Evolutionary conservation across 1,140 invertebrate species (phyloP).

Genomic region (Zaprionus lachaisei): DNA sequence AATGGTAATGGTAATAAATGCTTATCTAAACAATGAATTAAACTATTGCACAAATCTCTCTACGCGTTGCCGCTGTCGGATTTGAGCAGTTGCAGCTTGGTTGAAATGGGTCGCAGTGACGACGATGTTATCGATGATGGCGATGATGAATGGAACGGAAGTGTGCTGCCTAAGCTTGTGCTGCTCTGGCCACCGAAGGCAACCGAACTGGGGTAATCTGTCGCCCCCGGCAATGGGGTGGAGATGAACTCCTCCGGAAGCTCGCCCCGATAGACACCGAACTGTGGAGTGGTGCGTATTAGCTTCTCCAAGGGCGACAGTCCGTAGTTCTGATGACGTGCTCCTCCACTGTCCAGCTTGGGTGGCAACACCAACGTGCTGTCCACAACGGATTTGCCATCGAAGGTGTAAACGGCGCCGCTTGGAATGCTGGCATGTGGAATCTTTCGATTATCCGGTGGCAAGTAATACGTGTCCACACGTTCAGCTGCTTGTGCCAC

Average conservation of each 20-base stretch:
- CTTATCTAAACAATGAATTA: constrained; percentile 63
- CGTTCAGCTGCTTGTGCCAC: constrained; percentile 89
- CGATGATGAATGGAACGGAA: constrained; percentile 41
- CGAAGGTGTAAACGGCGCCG: constrained; percentile 88
- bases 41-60: constrained; percentile 60
- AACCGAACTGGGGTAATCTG: constrained; percentile 51
- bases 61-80: constrained; percentile 40
- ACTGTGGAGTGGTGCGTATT: constrained; percentile 88
- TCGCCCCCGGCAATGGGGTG: constrained; percentile 37
- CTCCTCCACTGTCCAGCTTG: constrained; percentile 79
- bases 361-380: constrained; percentile 86
- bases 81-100: constrained; percentile 74
- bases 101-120: constrained; percentile 74
- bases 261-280: constrained; percentile 89
- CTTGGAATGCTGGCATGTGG: constrained; percentile 80
- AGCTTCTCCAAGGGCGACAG: constrained; percentile 86
- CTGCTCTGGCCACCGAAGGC: constrained; percentile 27
- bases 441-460: constrained; percentile 86
- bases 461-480: constrained; percentile 89
- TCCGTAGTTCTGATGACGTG: constrained; percentile 85
- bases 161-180: constrained; percentile 19
- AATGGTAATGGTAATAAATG: constrained; percentile 51
- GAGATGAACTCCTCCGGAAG: constrained; percentile 85
- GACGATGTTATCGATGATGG: constrained; percentile 61
- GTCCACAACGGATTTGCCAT: constrained; percentile 89